These are phyloP conservation scores for Aporophyla lueneburgensis DNA, from an alignment of 2,888 invertebrate species.

Conservation along the genomic window DNA sequence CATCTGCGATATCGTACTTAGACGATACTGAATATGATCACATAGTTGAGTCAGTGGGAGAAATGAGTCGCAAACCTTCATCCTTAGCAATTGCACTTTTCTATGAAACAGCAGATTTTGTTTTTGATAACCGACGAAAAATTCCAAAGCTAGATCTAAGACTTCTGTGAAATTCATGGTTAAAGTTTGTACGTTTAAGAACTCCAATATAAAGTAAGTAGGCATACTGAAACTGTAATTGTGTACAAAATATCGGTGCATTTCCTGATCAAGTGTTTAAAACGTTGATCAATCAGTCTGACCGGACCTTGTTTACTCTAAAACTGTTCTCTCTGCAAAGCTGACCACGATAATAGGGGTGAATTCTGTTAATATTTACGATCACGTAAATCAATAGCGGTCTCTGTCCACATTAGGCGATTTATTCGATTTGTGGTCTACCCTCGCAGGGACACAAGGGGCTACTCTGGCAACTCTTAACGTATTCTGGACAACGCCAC, in stretches of 20 bases:
- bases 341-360: slow-evolving; percentile 63
- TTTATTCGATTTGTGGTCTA: slow-evolving; percentile 77
- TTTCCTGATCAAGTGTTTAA: slow-evolving; percentile 44
- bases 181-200: too few species aligned
- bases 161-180: too few species aligned
- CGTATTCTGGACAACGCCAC: slow-evolving; percentile 82
- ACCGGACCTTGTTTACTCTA: slow-evolving; percentile 45
- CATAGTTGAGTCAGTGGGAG: slow-evolving; percentile 24
- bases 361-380: slow-evolving; percentile 70
- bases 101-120: too few species aligned
- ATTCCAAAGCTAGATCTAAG: too few species aligned
- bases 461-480: slow-evolving; percentile 72
- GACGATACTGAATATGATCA: not conserved
- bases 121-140: too few species aligned
- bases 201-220: not conserved
- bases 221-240: not conserved
- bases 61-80: slow-evolving; percentile 28
- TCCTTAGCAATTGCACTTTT: slow-evolving; percentile 6
- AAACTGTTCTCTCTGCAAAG: slow-evolving; percentile 58
- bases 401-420: slow-evolving; percentile 70
- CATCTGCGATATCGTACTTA: not conserved
- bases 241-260: not conserved
- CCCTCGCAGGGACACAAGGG: slow-evolving; percentile 66
- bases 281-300: slow-evolving; percentile 46
- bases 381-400: slow-evolving; percentile 74